Conservation (phyloP, 1,140 invertebrate species). For the Brachionus manjavacas region DNA sequence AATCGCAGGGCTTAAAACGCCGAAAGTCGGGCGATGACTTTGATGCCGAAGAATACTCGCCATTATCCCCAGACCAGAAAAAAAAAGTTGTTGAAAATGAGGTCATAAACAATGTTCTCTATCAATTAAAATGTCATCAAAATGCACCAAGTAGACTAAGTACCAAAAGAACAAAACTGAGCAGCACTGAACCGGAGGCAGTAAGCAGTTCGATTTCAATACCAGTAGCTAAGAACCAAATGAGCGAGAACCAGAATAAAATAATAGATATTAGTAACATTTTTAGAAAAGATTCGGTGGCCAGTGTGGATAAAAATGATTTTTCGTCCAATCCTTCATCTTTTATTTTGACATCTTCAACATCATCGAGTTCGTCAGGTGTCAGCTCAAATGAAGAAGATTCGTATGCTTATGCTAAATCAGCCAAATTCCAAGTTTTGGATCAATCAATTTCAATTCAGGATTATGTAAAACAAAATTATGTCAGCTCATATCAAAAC, state of each 20-base stretch:
- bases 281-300: neutral
- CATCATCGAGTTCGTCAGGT: neutral
- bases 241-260: neutral
- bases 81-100: slow-evolving; percentile 25
- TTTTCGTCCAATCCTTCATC: slow-evolving; percentile 18
- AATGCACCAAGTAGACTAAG: slow-evolving; percentile 42
- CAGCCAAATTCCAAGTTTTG: slow-evolving; percentile 4
- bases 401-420: neutral
- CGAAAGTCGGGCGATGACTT: neutral
- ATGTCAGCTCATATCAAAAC: neutral
- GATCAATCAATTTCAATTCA: slow-evolving; percentile 6
- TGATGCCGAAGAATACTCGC: neutral
- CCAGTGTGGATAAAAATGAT: neutral
- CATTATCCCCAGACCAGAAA: slow-evolving; percentile 28
- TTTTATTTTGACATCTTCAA: neutral
- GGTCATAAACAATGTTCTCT: slow-evolving; percentile 30
- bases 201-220: neutral
- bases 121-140: slow-evolving; percentile 34
- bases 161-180: slow-evolving; percentile 39
- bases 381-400: slow-evolving; percentile 19
- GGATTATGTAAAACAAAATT: slow-evolving; percentile 1
- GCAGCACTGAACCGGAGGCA: neutral
- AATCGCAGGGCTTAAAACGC: neutral
- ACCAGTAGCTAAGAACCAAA: neutral
- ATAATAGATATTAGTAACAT: slow-evolving; percentile 13